Conservation (phyloP, 2,797 vertebrate genomes). For the Typhlichthys subterraneus region DNA sequence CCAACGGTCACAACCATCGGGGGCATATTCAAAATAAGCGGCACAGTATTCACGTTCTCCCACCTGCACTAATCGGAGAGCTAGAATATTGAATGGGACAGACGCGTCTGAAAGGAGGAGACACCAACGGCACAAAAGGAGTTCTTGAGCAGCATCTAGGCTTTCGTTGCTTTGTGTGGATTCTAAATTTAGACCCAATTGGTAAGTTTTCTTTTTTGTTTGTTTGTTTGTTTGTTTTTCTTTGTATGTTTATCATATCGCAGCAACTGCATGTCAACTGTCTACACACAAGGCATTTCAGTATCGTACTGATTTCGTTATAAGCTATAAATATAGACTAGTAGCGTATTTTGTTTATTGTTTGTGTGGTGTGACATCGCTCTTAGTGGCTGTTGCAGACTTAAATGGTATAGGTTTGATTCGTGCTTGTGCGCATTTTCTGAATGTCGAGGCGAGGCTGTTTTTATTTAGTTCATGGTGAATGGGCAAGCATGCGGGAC, state of each 20-base stretch:
- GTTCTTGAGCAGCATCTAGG: conserved; percentile 24
- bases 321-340: neutral
- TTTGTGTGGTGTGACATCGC: too few relatives aligned
- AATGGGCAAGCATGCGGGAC: conserved; percentile 4
- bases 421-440: conserved; percentile 41
- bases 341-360: too few relatives aligned
- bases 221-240: neutral
- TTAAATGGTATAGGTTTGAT: conserved; percentile 36
- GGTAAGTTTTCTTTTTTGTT: conserved; percentile 42
- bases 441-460: conserved; percentile 62
- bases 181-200: conserved; percentile 15
- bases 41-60: conserved; percentile 51
- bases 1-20: conserved; percentile 70
- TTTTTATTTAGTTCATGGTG: neutral
- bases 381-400: too few relatives aligned
- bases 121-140: conserved; percentile 22
- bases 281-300: neutral
- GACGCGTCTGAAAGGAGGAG: conserved; percentile 12
- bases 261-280: neutral
- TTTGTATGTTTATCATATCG: neutral
- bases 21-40: conserved; percentile 64
- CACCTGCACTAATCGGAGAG: conserved; percentile 48
- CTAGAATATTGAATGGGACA: conserved; percentile 32
- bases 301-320: neutral
- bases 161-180: conserved; percentile 27